phyloP scores from a whole-genome alignment of 1,140 invertebrate species.

The Heliothis virescens region DNA sequence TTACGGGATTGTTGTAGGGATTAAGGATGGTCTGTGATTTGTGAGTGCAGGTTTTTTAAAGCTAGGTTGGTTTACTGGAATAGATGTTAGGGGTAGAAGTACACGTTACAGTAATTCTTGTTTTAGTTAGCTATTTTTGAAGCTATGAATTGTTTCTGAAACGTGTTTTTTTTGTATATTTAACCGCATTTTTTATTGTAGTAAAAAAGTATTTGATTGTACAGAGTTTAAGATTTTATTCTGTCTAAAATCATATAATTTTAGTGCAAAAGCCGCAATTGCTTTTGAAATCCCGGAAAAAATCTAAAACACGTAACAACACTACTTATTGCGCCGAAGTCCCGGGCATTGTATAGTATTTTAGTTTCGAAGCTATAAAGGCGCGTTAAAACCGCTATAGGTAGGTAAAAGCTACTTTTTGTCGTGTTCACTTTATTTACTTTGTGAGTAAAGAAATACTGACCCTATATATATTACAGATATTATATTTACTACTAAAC shows the following conservation, averaged over 20 bases:
- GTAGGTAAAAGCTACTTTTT: background rate
- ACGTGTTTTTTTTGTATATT: too few species aligned
- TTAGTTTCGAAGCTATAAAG: slow-evolving; percentile 7
- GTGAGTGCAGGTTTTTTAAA: slow-evolving; percentile 20
- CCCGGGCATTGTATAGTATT: background rate
- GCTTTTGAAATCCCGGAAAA: too few species aligned
- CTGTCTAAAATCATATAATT: too few species aligned
- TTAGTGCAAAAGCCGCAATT: too few species aligned
- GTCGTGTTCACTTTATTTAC: background rate
- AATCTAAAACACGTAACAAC: background rate
- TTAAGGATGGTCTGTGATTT: slow-evolving; percentile 28
- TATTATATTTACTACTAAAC: too few species aligned
- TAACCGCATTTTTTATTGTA: too few species aligned
- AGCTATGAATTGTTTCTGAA: background rate
- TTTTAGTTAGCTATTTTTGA: background rate
- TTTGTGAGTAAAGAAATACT: background rate
- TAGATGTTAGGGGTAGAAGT: background rate
- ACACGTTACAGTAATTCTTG: background rate
- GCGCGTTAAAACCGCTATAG: slow-evolving; percentile 3
- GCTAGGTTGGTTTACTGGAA: slow-evolving; percentile 1
- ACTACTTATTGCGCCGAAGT: background rate
- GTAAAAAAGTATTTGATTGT: background rate
- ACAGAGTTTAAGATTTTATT: too few species aligned
- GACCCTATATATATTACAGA: too few species aligned
- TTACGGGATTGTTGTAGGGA: slow-evolving; percentile 22